Percentiles rank a stretch among this genome's conserved stretches.
Evolutionary conservation across 35 echinoderm and acorn worm genomes (phyloP).

Genomic region (Strongylocentrotus purpuratus): DNA sequence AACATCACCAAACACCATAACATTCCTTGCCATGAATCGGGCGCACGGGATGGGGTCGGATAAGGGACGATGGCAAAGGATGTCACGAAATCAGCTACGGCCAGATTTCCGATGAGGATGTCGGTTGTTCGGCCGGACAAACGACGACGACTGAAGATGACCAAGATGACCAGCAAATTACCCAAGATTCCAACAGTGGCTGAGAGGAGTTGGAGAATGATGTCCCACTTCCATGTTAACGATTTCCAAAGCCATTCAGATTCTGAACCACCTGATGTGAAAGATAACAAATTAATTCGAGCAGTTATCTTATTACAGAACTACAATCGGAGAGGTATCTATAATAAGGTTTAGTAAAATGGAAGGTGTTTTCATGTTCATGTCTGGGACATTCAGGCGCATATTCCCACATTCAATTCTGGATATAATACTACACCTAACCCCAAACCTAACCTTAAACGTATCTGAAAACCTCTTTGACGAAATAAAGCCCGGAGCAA

Average conservation of each 20-base stretch:
- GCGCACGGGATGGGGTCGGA: conserved; percentile 2
- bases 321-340: too few species aligned
- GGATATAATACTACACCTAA: too few species aligned
- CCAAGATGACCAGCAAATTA: not conserved
- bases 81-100: conserved; percentile 51
- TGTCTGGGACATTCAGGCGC: too few species aligned
- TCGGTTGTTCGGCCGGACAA: conserved; percentile 20
- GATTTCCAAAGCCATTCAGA: conserved; percentile 1
- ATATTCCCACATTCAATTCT: too few species aligned
- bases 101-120: conserved; percentile 43
- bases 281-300: not conserved
- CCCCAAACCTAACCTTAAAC: too few species aligned
- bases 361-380: too few species aligned
- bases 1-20: conserved; percentile 29
- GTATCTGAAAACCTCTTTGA: too few species aligned
- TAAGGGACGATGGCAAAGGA: conserved; percentile 40
- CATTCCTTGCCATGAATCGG: not conserved
- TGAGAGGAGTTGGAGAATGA: conserved; percentile 42
- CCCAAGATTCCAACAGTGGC: not conserved
- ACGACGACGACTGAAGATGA: conserved; percentile 36
- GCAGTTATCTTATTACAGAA: not conserved
- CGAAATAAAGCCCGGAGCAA: too few species aligned
- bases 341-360: too few species aligned
- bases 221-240: not conserved
- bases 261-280: not conserved